Evolutionary conservation across 1,140 invertebrate species (phyloP).

Genomic region (Drosophila willistoni): DNA sequence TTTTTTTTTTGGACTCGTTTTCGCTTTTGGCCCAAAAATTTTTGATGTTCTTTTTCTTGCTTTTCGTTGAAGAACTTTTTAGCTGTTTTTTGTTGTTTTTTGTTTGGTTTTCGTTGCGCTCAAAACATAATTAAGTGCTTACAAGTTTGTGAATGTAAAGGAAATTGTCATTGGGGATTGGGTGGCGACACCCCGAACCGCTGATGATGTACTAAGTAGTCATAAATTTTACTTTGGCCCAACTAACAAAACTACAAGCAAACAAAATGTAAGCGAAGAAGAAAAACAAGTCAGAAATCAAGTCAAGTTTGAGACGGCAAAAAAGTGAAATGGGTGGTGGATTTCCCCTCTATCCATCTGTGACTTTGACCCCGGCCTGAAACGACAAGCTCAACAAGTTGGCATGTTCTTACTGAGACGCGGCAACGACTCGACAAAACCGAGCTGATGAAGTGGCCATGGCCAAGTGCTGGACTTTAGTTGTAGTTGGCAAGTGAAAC

Average conservation of each 20-base stretch:
- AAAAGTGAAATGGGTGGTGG: slow-evolving; percentile 59
- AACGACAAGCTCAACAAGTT: slow-evolving; percentile 66
- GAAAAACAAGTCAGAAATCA: slow-evolving; percentile 68
- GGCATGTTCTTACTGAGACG: slow-evolving; percentile 45
- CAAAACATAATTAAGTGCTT: slow-evolving; percentile 80
- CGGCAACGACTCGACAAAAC: slow-evolving; percentile 11
- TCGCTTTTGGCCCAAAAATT: slow-evolving; percentile 36
- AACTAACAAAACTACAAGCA: slow-evolving; percentile 56
- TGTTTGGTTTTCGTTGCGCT: slow-evolving; percentile 37
- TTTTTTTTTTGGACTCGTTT: slow-evolving; percentile 43
- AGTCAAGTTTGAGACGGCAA: slow-evolving; percentile 35
- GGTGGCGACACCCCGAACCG: slow-evolving; percentile 35
- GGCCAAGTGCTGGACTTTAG: slow-evolving; percentile 64
- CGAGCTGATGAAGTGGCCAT: slow-evolving; percentile 75
- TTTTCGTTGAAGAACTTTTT: slow-evolving; percentile 33
- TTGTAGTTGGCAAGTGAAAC: slow-evolving; percentile 69
- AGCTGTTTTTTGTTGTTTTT: slow-evolving; percentile 44
- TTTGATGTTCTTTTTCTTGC: slow-evolving; percentile 20
- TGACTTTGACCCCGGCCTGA: slow-evolving; percentile 26
- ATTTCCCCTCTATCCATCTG: neutral
- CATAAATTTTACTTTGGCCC: slow-evolving; percentile 77
- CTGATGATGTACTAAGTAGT: slow-evolving; percentile 72
- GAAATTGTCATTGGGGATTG: slow-evolving; percentile 58
- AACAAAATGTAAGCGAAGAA: slow-evolving; percentile 48
- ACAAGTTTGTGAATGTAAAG: slow-evolving; percentile 67